Evolutionary conservation across 92 coral and sea anemone species (phyloP).

Genomic region (Galaxea fascicularis): DNA sequence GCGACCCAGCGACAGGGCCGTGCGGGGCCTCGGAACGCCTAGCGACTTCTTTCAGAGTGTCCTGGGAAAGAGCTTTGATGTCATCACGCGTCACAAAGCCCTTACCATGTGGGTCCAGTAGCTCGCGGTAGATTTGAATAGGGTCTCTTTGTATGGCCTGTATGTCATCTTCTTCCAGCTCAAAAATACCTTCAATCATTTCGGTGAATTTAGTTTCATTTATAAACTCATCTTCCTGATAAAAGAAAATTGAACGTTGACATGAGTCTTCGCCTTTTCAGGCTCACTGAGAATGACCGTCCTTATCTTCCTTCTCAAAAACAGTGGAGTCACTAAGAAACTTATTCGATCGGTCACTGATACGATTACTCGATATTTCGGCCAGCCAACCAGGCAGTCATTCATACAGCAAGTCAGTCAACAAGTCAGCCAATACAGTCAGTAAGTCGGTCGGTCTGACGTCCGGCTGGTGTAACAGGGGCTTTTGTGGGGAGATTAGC

Average conservation of each 20-base stretch:
- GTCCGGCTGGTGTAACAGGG: too few species aligned
- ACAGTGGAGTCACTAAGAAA: too few species aligned
- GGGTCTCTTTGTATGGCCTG: slow-evolving; percentile 57
- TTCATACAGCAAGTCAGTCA: too few species aligned
- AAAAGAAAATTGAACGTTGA: neutral
- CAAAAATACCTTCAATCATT: slow-evolving; percentile 49
- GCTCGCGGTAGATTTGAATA: slow-evolving; percentile 57
- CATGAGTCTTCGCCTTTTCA: neutral
- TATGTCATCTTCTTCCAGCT: slow-evolving; percentile 33
- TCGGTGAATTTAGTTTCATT: slow-evolving; percentile 50
- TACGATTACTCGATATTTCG: too few species aligned
- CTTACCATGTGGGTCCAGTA: slow-evolving; percentile 71
- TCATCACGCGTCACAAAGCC: slow-evolving; percentile 71
- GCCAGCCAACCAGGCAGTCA: too few species aligned
- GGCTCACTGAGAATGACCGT: neutral
- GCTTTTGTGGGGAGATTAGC: too few species aligned
- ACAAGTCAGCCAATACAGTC: too few species aligned
- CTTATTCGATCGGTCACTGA: too few species aligned
- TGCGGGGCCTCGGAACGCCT: slow-evolving; percentile 86
- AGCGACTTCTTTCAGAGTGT: slow-evolving; percentile 72
- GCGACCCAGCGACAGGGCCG: slow-evolving; percentile 80
- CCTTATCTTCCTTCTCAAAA: too few species aligned
- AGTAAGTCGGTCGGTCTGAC: too few species aligned
- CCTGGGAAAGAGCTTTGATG: slow-evolving; percentile 74
- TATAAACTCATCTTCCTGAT: slow-evolving; percentile 4